Evolutionary conservation across 2,113 vertebrate species (phyloP).

Genomic region (Chaetodon trifascialis): DNA sequence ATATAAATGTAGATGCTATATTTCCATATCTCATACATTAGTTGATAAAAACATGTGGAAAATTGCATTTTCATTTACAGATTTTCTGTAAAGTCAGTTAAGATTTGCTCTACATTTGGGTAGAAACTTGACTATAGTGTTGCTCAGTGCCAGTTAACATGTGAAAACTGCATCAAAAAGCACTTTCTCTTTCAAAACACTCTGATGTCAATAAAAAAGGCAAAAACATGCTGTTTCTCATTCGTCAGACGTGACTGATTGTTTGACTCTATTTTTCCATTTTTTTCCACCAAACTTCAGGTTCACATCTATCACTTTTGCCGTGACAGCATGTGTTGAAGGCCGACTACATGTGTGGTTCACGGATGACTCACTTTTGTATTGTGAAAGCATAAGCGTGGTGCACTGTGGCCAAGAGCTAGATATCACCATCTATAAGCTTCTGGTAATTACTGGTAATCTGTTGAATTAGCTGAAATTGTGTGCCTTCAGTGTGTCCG

Average conservation of each 20-base stretch:
- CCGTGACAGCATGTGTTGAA: not conserved
- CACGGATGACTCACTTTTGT: conserved; percentile 32
- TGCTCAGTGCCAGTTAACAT: not conserved
- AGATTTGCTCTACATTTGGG: not conserved
- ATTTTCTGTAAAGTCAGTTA: not conserved
- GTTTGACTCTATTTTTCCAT: not conserved
- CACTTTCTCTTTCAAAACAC: not conserved
- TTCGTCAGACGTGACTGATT: not conserved
- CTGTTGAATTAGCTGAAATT: conserved; percentile 43
- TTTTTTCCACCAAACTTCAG: not conserved
- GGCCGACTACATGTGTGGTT: not conserved
- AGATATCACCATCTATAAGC: conserved; percentile 32
- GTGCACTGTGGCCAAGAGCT: conserved; percentile 10
- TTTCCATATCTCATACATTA: not conserved
- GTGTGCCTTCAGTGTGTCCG: conserved; percentile 23
- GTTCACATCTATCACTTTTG: not conserved
- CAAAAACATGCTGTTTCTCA: not conserved
- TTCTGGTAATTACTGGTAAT: conserved; percentile 50
- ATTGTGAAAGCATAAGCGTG: conserved; percentile 4
- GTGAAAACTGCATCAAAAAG: not conserved
- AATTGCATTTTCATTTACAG: not conserved
- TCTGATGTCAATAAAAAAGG: not conserved
- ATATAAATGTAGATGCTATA: not conserved
- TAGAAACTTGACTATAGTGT: not conserved
- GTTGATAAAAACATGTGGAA: not conserved